phyloP scores from a whole-genome alignment of 2,888 invertebrate species.

The Tridacna crocea region DNA sequence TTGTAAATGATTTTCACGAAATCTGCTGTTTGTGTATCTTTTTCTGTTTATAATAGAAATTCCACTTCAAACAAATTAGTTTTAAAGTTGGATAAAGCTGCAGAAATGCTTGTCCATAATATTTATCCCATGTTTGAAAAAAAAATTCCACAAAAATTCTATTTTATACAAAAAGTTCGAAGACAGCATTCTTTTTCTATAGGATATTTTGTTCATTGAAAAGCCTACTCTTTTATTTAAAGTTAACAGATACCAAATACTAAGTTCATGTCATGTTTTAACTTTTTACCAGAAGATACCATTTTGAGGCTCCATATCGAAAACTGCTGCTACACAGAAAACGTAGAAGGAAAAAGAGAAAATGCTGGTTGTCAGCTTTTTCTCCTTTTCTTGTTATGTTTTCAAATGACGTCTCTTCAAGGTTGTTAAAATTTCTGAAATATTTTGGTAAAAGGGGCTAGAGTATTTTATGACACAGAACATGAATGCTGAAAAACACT shows the following conservation, averaged over 20 bases:
- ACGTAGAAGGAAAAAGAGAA: background rate
- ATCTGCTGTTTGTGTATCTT: constrained; percentile 16
- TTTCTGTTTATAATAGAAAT: background rate
- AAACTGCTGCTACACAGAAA: background rate
- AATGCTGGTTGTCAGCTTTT: background rate
- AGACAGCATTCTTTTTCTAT: too few relatives aligned
- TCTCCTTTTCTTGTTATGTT: background rate
- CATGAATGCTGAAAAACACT: constrained; percentile 19
- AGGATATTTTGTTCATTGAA: too few relatives aligned
- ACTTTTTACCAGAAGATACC: background rate
- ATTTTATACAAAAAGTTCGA: too few relatives aligned
- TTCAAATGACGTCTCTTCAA: background rate
- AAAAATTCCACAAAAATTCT: too few relatives aligned
- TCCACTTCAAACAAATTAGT: too few relatives aligned
- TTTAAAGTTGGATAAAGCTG: too few relatives aligned
- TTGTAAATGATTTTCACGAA: constrained; percentile 10
- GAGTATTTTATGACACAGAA: too few relatives aligned
- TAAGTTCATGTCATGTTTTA: too few relatives aligned
- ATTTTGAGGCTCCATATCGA: background rate
- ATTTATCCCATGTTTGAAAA: too few relatives aligned
- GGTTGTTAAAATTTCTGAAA: background rate
- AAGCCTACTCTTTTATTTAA: too few relatives aligned
- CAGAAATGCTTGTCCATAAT: too few relatives aligned
- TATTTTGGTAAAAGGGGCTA: background rate
- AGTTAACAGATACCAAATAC: too few relatives aligned